Conservation (phyloP, 2,113 vertebrate genomes). For the Sisor rabdophorus region DNA sequence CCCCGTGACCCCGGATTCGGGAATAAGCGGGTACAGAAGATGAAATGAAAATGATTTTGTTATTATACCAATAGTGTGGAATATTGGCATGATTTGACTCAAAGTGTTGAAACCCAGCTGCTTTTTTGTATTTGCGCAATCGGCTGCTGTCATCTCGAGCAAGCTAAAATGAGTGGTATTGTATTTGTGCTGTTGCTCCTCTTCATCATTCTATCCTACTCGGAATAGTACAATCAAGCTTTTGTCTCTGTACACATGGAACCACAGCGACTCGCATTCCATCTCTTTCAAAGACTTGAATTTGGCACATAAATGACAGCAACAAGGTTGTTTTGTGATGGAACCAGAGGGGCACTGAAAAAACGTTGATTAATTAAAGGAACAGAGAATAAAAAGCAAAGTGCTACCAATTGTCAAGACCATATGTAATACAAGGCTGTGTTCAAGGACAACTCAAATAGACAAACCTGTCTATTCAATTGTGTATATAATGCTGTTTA, state of each 20-base stretch:
- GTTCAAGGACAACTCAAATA: constrained; percentile 24
- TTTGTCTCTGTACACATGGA: constrained; percentile 33
- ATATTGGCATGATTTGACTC: background rate
- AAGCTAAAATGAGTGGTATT: constrained; percentile 30
- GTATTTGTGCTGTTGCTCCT: constrained; percentile 8
- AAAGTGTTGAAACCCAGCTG: background rate
- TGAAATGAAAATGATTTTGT: background rate
- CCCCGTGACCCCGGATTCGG: too few relatives aligned
- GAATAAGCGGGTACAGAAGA: too few relatives aligned
- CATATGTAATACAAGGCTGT: background rate
- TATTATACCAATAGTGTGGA: background rate
- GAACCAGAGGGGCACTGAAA: constrained; percentile 15
- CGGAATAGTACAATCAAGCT: constrained; percentile 34
- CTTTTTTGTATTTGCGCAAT: constrained; percentile 6
- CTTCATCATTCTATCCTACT: constrained; percentile 21
- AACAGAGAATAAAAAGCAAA: constrained; percentile 10
- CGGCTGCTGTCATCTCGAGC: background rate
- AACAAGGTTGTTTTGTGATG: constrained; percentile 36
- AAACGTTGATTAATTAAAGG: constrained; percentile 20
- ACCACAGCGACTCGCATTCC: constrained; percentile 37
- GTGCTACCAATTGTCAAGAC: constrained; percentile 4
- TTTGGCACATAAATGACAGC: constrained; percentile 1
- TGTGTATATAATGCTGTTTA: background rate
- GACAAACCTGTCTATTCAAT: background rate
- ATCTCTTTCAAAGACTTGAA: constrained; percentile 32